A percentile compares a stretch with the other conserved stretches of the same genome.
These are phyloP conservation scores for Schizaphis graminum DNA, from an alignment of 2,888 invertebrate species.

Conservation along the genomic window DNA sequence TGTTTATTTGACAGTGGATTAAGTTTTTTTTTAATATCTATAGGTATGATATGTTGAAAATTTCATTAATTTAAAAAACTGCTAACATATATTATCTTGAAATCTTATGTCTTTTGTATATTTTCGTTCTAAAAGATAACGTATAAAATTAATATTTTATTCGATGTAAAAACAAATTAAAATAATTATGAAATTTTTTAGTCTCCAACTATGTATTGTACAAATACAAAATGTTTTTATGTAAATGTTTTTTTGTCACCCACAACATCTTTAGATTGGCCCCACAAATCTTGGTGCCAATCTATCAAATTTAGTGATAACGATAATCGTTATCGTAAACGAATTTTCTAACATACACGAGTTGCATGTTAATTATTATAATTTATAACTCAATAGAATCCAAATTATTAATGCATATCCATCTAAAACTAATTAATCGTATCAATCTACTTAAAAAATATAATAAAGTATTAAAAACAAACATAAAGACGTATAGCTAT, in stretches of 20 bases:
- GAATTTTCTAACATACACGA: background rate
- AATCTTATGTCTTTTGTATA: background rate
- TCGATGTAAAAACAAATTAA: background rate
- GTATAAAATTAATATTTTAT: background rate
- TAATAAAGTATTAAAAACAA: background rate
- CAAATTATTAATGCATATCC: background rate
- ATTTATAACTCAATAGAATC: background rate
- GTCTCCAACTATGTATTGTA: background rate
- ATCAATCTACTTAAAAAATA: background rate
- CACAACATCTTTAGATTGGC: background rate
- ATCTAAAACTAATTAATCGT: background rate
- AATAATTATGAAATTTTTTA: slow-evolving; percentile 22
- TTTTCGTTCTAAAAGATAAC: background rate
- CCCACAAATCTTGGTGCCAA: background rate
- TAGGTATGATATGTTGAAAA: background rate
- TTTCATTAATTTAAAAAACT: background rate
- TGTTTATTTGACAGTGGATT: background rate
- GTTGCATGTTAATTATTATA: background rate
- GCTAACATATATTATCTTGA: background rate
- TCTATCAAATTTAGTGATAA: slow-evolving; percentile 27
- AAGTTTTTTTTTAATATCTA: background rate
- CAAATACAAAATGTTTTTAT: background rate
- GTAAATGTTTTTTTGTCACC: background rate
- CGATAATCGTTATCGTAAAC: background rate
- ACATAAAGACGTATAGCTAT: background rate